Conservation (phyloP, 1,140 invertebrate genomes). For the Pissodes strobi region DNA sequence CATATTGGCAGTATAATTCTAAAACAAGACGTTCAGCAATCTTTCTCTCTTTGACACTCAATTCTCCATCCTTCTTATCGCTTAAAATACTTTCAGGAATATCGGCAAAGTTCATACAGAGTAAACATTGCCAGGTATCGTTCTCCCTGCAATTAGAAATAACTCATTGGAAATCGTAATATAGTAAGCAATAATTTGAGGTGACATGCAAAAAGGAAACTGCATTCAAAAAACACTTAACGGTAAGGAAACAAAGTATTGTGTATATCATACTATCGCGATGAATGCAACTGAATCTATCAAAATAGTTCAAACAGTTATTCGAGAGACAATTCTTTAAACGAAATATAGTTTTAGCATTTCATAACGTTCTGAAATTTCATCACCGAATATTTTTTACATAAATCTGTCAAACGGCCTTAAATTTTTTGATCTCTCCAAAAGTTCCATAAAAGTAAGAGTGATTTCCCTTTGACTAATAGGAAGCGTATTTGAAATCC, state of each 20-base stretch:
- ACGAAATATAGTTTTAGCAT: too few relatives aligned
- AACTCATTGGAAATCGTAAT: background rate
- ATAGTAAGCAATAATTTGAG: background rate
- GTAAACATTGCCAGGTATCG: conserved; percentile 88
- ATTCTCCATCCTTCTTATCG: conserved; percentile 60
- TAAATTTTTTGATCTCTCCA: too few relatives aligned
- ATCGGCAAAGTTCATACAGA: conserved; percentile 81
- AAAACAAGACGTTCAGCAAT: conserved; percentile 82
- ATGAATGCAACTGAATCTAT: too few relatives aligned
- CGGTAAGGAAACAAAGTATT: too few relatives aligned
- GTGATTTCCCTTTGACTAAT: background rate
- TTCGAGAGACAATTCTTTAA: background rate
- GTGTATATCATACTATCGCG: too few relatives aligned
- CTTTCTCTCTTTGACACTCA: conserved; percentile 66
- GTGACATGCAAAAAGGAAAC: background rate
- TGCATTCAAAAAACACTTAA: background rate
- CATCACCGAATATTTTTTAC: too few relatives aligned
- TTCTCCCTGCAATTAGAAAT: conserved; percentile 67
- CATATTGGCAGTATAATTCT: conserved; percentile 88
- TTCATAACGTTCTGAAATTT: too few relatives aligned
- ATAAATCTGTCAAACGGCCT: too few relatives aligned
- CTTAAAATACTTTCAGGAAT: conserved; percentile 59
- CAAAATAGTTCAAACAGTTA: background rate
- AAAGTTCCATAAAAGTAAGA: background rate
- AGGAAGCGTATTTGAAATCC: too few relatives aligned